These are phyloP conservation scores for Xyliphius kryptos DNA, from an alignment of 2,113 vertebrate genomes.

Conservation along the genomic window DNA sequence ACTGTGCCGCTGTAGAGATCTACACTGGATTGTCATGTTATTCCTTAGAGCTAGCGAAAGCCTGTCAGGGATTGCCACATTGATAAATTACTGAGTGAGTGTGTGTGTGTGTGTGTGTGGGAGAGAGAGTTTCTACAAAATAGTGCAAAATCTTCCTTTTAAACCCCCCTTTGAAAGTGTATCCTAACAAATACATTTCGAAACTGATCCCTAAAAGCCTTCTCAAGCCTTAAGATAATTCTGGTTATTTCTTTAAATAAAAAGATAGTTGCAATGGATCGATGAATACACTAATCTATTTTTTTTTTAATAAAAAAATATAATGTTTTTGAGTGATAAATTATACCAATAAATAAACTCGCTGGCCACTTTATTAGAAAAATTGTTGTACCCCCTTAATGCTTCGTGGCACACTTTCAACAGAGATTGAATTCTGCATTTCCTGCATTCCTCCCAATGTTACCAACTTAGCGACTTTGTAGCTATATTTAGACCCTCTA, in stretches of 20 bases:
- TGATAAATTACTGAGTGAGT: conserved; percentile 5
- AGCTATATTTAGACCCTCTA: too few relatives aligned
- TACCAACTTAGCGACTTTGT: too few relatives aligned
- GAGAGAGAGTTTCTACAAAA: too few relatives aligned
- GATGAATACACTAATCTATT: neutral
- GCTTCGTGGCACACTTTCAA: too few relatives aligned
- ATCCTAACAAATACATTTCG: neutral
- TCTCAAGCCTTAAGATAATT: neutral
- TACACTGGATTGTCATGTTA: conserved; percentile 18
- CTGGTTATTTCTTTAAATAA: neutral
- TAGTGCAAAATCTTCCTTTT: conserved; percentile 1
- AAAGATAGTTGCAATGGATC: too few relatives aligned
- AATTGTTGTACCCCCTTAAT: neutral
- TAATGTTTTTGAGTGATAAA: too few relatives aligned
- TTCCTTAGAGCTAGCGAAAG: conserved; percentile 11
- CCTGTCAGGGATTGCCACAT: neutral
- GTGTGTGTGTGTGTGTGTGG: too few relatives aligned
- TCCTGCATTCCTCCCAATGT: too few relatives aligned
- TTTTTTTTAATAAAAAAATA: neutral
- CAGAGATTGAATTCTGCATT: too few relatives aligned
- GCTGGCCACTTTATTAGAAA: too few relatives aligned
- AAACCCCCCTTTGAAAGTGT: neutral
- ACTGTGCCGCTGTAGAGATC: conserved; percentile 4
- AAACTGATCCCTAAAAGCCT: neutral
- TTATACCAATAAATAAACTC: neutral